phyloP scores from a whole-genome alignment of 2,888 invertebrate genomes.

The Apodemia mormo region DNA sequence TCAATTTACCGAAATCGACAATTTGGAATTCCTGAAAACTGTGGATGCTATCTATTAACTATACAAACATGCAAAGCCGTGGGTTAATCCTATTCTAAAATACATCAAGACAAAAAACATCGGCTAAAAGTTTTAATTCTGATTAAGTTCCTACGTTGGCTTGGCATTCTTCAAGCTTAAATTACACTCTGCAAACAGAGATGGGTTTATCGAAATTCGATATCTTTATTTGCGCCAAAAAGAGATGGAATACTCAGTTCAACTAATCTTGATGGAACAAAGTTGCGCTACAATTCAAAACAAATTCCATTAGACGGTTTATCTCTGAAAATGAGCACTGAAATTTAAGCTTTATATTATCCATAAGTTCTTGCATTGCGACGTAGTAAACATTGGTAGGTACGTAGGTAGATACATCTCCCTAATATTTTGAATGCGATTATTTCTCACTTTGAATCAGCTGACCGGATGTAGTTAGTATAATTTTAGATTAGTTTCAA shows the following conservation, averaged over 20 bases:
- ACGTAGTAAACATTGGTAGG: not conserved
- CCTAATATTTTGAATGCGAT: too few species aligned
- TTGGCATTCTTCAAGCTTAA: conserved; percentile 11
- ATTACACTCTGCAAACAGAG: conserved; percentile 53
- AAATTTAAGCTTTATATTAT: conserved; percentile 25
- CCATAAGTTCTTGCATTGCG: conserved; percentile 5
- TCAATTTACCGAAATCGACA: too few species aligned
- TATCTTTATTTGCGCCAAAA: conserved; percentile 75
- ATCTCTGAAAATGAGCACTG: conserved; percentile 34
- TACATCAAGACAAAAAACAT: conserved; percentile 1
- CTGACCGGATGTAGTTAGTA: too few species aligned
- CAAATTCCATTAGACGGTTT: conserved; percentile 45
- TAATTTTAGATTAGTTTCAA: too few species aligned
- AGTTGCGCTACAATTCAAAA: conserved; percentile 71
- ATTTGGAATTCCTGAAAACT: too few species aligned
- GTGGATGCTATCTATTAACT: not conserved
- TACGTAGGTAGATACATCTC: too few species aligned
- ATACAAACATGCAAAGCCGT: not conserved
- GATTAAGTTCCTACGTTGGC: conserved; percentile 4
- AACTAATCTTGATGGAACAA: conserved; percentile 73
- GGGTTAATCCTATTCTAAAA: conserved; percentile 17
- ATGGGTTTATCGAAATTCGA: conserved; percentile 72
- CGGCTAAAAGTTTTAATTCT: not conserved
- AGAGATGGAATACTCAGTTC: conserved; percentile 67
- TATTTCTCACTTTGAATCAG: too few species aligned